A percentile compares a stretch with the other conserved stretches of the same genome.
phyloP scores from a whole-genome alignment of 64 coral and sea anemone genomes.

The Montipora sp. region DNA sequence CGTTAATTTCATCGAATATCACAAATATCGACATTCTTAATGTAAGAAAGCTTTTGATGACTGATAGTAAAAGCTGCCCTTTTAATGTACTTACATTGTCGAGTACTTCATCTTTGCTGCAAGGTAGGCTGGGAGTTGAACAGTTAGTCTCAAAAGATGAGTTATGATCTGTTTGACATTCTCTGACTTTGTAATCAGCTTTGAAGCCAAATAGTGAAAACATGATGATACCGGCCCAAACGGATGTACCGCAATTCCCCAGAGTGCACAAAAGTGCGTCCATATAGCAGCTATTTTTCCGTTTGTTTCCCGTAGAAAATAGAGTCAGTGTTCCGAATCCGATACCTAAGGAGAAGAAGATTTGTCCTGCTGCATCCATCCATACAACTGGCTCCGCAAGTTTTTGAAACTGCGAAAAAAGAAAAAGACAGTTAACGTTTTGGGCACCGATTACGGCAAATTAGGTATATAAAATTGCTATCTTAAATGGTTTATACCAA shows the following conservation, averaged over 20 bases:
- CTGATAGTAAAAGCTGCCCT: no score
- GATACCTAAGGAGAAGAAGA: constrained; percentile 80
- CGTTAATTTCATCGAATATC: no score
- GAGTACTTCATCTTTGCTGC: constrained; percentile 50
- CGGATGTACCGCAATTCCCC: constrained; percentile 70
- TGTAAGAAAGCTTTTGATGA: no score
- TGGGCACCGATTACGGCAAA: not conserved
- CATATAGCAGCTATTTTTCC: constrained; percentile 70
- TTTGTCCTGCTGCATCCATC: constrained; percentile 90
- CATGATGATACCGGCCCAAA: constrained; percentile 94
- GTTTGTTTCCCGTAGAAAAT: constrained; percentile 67
- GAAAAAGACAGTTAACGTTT: not conserved
- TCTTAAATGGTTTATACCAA: no score
- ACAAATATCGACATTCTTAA: no score
- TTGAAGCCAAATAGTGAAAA: constrained; percentile 92
- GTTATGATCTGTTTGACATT: constrained; percentile 21
- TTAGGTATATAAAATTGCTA: not conserved
- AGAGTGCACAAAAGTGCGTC: constrained; percentile 69
- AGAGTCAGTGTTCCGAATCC: constrained; percentile 69
- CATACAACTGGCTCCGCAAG: constrained; percentile 79
- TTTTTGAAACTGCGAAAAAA: constrained; percentile 48
- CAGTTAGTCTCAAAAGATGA: not conserved
- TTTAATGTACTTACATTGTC: constrained; percentile 28
- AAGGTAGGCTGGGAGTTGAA: not conserved
- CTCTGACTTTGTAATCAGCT: constrained; percentile 39